Conservation (phyloP, 2,797 vertebrate genomes). For the Peromyscus eremicus region DNA sequence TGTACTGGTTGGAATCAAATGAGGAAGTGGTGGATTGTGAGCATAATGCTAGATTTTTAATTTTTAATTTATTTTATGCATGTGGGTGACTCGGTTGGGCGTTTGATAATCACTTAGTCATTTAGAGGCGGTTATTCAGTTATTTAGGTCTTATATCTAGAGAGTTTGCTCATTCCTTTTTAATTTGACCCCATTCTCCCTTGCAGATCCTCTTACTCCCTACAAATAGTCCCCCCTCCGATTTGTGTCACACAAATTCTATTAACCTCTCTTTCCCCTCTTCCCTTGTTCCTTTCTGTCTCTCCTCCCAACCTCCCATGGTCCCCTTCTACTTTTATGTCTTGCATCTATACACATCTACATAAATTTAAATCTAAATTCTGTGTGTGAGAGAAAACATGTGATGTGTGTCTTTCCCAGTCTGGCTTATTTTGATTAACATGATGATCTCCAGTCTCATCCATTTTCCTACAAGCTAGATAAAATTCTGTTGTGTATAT, state of each 20-base stretch:
- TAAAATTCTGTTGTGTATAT: background rate
- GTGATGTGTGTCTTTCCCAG: background rate
- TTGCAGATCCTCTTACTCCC: background rate
- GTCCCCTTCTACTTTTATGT: background rate
- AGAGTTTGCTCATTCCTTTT: background rate
- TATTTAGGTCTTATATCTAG: constrained; percentile 23
- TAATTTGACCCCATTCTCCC: background rate
- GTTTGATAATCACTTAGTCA: constrained; percentile 37
- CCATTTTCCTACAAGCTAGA: background rate
- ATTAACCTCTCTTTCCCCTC: background rate
- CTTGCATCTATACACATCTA: background rate
- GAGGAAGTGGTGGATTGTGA: constrained; percentile 70
- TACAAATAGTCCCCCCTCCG: background rate
- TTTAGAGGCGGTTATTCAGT: constrained; percentile 42
- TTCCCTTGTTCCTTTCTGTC: background rate
- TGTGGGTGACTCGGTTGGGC: constrained; percentile 1
- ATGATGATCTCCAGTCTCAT: background rate
- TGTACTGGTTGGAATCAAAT: constrained; percentile 67
- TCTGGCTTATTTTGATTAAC: background rate
- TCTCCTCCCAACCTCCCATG: background rate
- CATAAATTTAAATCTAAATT: background rate
- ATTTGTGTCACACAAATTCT: background rate
- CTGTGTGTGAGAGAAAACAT: background rate
- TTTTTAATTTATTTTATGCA: constrained; percentile 26
- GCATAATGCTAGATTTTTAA: constrained; percentile 52